phyloP scores from a whole-genome alignment of 2,797 vertebrate species.

The Propithecus deckenii region DNA sequence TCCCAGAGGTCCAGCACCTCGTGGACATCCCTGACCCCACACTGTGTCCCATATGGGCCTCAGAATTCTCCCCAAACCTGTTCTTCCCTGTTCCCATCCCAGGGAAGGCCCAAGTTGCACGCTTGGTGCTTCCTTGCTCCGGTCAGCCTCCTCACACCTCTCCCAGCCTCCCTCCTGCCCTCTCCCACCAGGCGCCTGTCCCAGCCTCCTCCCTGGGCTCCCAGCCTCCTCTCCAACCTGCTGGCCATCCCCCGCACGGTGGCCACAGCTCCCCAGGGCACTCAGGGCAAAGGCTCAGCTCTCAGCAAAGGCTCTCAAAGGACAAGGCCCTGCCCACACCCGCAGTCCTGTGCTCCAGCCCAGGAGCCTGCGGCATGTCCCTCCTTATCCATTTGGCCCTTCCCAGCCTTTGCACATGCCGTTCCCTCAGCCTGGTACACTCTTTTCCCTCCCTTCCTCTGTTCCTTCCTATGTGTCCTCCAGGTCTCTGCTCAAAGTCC shows the following conservation, averaged over 20 bases:
- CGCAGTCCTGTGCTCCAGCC: background rate
- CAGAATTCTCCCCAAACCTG: background rate
- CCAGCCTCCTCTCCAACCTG: background rate
- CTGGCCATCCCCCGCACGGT: background rate
- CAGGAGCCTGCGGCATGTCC: rapidly evolving
- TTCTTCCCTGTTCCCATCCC: background rate
- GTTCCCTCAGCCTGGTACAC: background rate
- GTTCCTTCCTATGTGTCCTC: background rate
- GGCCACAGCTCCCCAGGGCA: background rate
- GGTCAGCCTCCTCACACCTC: background rate
- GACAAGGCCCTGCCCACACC: rapidly evolving
- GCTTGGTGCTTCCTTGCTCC: background rate
- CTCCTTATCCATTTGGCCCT: background rate
- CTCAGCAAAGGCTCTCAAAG: too few relatives aligned
- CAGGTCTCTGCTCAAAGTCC: background rate
- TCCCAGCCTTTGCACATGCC: background rate
- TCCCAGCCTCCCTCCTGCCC: background rate
- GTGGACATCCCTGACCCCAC: background rate
- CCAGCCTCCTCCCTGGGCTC: background rate
- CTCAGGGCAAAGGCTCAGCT: background rate
- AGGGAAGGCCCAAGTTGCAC: background rate
- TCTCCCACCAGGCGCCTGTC: background rate
- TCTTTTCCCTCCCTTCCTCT: background rate
- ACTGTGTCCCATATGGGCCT: background rate
- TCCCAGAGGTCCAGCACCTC: background rate